Evolutionary conservation across 1,140 invertebrate species (phyloP).

Genomic region (Drosophila repletoides): DNA sequence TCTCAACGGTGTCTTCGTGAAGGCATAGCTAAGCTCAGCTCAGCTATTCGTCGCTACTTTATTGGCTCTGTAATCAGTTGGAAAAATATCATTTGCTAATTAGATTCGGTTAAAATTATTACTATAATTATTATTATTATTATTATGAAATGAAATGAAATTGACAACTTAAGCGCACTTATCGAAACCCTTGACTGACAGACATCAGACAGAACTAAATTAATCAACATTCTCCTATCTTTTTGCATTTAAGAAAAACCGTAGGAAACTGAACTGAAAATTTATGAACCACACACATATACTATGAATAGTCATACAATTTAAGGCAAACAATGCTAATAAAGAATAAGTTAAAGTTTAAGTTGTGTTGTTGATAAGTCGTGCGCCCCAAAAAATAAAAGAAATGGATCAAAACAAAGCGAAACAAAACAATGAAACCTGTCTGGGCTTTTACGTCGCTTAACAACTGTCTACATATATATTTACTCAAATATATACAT

Average conservation of each 20-base stretch:
- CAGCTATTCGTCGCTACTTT: constrained; percentile 12
- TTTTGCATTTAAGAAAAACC: neutral
- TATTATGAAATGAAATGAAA: neutral
- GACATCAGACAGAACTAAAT: constrained; percentile 27
- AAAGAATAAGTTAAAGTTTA: constrained; percentile 17
- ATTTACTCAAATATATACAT: neutral
- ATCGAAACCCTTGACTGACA: constrained; percentile 34
- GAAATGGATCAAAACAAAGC: constrained; percentile 45
- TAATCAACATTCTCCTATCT: constrained; percentile 24
- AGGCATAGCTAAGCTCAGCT: constrained; percentile 42
- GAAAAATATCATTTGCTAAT: neutral
- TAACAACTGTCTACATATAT: constrained; percentile 20
- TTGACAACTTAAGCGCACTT: constrained; percentile 40
- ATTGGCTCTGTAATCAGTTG: constrained; percentile 16
- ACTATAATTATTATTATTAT: too few relatives aligned
- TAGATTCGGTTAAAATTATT: constrained; percentile 9
- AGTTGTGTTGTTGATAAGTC: constrained; percentile 29
- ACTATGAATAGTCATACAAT: constrained; percentile 4
- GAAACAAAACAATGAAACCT: constrained; percentile 18
- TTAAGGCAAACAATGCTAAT: constrained; percentile 22
- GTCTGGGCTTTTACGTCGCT: constrained; percentile 33
- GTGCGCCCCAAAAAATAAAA: constrained; percentile 42
- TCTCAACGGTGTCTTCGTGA: constrained; percentile 30
- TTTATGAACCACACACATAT: neutral
- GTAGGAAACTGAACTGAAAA: too few relatives aligned